phyloP scores from a whole-genome alignment of 2,113 vertebrate species.

The Varanus komodoensis region DNA sequence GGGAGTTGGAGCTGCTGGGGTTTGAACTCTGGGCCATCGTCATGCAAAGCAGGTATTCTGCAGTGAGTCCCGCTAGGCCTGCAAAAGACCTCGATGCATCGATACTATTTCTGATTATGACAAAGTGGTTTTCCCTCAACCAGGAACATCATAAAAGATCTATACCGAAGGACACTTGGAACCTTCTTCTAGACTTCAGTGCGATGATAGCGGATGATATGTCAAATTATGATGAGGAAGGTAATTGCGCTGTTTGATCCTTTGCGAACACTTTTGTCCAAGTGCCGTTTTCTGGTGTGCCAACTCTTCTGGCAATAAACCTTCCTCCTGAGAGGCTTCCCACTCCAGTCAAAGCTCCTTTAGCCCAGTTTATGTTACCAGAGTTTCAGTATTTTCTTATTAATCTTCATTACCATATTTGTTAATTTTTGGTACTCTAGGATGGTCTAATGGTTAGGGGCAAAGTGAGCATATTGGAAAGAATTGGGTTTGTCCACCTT shows the following conservation, averaged over 20 bases:
- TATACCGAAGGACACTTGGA: slow-evolving; percentile 91
- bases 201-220: slow-evolving; percentile 91
- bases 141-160: slow-evolving; percentile 91
- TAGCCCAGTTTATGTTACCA: background rate
- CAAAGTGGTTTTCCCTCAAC: slow-evolving; percentile 37
- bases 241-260: slow-evolving; percentile 67
- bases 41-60: no score
- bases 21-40: background rate
- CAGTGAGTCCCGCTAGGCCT: background rate
- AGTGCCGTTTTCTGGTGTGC: background rate
- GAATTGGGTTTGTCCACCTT: background rate
- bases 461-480: background rate
- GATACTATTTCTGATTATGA: background rate
- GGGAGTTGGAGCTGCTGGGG: background rate
- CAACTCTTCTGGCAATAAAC: background rate
- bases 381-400: background rate
- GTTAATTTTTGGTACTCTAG: background rate
- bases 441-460: background rate
- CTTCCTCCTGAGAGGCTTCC: background rate
- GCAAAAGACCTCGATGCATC: background rate
- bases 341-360: background rate
- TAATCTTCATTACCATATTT: background rate
- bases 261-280: background rate
- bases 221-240: slow-evolving; percentile 91
- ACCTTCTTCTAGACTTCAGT: slow-evolving; percentile 90